Evolutionary conservation across 2,113 vertebrate genomes (phyloP).

Genomic region (Falco punctatus): DNA sequence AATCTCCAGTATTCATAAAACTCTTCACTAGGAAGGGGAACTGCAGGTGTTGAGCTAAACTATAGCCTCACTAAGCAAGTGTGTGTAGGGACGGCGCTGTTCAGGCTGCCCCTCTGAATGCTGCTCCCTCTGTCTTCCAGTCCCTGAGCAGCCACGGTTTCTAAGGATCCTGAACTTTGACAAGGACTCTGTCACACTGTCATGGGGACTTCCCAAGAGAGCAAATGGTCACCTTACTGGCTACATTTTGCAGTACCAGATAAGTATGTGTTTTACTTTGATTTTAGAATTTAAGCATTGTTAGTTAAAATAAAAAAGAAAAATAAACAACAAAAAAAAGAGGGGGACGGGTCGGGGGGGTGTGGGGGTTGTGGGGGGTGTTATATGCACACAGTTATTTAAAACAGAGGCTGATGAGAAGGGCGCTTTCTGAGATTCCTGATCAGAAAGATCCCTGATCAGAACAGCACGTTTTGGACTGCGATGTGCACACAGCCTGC

Average conservation of each 20-base stretch:
- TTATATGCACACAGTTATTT: not conserved
- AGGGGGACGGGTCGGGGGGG: not conserved
- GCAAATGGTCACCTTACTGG: slow-evolving; percentile 90
- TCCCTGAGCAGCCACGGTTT: slow-evolving; percentile 86
- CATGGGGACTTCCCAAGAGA: slow-evolving; percentile 86
- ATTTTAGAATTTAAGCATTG: not conserved
- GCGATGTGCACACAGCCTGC: not conserved
- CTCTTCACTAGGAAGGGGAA: not conserved
- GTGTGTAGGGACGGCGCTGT: not conserved
- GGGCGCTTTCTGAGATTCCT: not conserved
- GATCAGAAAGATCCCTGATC: not conserved
- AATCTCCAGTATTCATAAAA: not conserved
- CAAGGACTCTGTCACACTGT: slow-evolving; percentile 82
- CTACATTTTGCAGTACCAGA: slow-evolving; percentile 91
- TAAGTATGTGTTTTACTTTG: slow-evolving; percentile 81
- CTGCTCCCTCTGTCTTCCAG: slow-evolving; percentile 71
- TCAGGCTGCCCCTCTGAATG: not conserved
- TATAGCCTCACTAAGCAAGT: not conserved
- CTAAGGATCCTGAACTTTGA: slow-evolving; percentile 88
- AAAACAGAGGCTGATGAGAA: not conserved
- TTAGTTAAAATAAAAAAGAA: not conserved
- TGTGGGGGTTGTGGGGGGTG: not conserved
- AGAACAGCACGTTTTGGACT: not conserved
- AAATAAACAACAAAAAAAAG: not conserved
- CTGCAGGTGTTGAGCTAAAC: not conserved